phyloP scores from a whole-genome alignment of 37 sponge, comb jelly and placozoan species.

The Theonella swinhoei region DNA sequence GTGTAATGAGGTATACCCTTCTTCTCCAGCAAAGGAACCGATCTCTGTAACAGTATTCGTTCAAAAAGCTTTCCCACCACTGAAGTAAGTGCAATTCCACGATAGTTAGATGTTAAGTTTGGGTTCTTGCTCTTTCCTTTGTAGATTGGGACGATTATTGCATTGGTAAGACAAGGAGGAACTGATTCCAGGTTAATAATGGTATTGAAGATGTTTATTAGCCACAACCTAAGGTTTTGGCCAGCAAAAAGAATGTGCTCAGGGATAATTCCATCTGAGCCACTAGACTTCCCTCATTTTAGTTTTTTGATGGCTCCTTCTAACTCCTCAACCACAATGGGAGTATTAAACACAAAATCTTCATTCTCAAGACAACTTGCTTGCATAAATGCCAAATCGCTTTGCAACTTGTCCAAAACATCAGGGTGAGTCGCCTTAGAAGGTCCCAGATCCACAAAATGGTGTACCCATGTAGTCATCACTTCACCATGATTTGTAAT shows the following conservation, averaged over 20 bases:
- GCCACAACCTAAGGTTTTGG: neutral
- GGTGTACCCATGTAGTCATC: too few species aligned
- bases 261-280: neutral
- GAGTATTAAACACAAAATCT: neutral
- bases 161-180: neutral
- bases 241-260: neutral
- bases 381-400: too few species aligned
- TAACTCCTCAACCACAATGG: neutral
- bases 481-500: too few species aligned
- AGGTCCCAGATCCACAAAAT: too few species aligned
- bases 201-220: neutral
- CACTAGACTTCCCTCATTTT: neutral
- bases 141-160: neutral
- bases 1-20: neutral
- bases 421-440: too few species aligned
- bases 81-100: neutral
- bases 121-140: neutral
- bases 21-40: neutral
- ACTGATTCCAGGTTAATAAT: neutral
- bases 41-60: neutral
- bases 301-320: neutral
- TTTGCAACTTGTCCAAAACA: too few species aligned
- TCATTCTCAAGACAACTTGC: too few species aligned
- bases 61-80: neutral
- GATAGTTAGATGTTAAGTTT: neutral